phyloP scores from a whole-genome alignment of 2,888 invertebrate species.

The Osedax fenrisi region DNA sequence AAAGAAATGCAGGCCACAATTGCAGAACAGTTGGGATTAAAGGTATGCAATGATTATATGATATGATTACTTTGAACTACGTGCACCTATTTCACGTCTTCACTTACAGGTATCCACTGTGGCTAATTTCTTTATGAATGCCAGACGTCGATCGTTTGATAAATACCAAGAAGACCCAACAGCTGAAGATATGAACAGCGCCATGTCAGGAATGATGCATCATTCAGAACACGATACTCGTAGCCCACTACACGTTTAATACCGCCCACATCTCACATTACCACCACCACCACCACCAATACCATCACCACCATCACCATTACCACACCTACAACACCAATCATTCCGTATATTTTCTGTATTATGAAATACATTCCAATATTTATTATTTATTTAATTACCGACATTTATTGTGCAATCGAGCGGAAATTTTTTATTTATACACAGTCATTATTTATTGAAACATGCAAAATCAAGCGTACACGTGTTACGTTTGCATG shows the following conservation, averaged over 20 bases:
- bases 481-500: too few relatives aligned
- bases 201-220: background rate
- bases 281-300: background rate
- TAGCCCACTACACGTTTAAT: conserved; percentile 35
- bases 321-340: background rate
- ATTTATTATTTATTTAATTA: too few relatives aligned
- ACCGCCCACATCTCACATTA: background rate
- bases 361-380: too few relatives aligned
- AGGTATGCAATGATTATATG: conserved; percentile 55
- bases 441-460: too few relatives aligned
- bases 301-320: background rate
- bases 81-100: too few relatives aligned
- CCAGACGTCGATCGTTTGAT: conserved; percentile 74
- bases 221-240: background rate
- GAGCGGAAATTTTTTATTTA: too few relatives aligned
- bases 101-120: conserved; percentile 71
- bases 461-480: too few relatives aligned
- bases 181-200: conserved; percentile 13
- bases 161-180: conserved; percentile 73
- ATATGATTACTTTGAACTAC: too few relatives aligned
- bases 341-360: too few relatives aligned
- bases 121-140: conserved; percentile 99
- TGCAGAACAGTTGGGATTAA: conserved; percentile 85
- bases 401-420: too few relatives aligned
- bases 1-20: conserved; percentile 99